Evolutionary conservation across 2,797 vertebrate species (phyloP), one percentile per base, ranked within the genome.

Genomic region (Siniperca obscura): DNA sequence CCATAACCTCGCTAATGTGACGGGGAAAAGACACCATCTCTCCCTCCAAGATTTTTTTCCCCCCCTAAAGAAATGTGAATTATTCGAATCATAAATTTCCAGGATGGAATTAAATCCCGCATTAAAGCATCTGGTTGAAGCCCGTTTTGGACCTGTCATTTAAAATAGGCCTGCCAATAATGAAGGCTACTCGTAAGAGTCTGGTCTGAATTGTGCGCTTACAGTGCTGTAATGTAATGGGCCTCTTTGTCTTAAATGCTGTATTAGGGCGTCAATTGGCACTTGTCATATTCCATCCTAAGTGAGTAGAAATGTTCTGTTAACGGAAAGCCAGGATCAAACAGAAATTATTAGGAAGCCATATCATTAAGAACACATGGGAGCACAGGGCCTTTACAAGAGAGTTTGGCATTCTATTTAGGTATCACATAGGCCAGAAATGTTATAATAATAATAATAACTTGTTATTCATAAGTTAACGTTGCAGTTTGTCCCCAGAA

Each of bases 31-130:
- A 65, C 73, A 80, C 64, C 38, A 38, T 36, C 56, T 70, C 67
- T 53, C 52, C 38, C 25, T 78, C 25, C 69, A 71, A 38, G 3
- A 1, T 64, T 46, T 53, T 68, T 53, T 11, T 11, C 10, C 5
- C 14, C 38, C 53, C 42, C 40, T 11, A 42, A 14, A 82, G 59
- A 85, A 89, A 86, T 77, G 59, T 70, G 62, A 87, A 90, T 90
- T 86, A 87, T 90, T 87, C 30, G 66, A 89, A 84, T 82, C 75
- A 82, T 85, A 80, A 81, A 84, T 85, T 59, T 86, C 60, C 75
- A 89, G 66, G 67, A 77, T 85, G 73, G 70, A 84, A 87, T 87
- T 85, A 77, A 88, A 90, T 90, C 64, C 70, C 77, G 52, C 79
- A 85, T 88, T 76, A 83, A 75, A 83, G 80, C 70, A 48, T 76